Percentiles rank a stretch among this genome's conserved stretches.
Evolutionary conservation across 2,797 vertebrate genomes (phyloP).

Genomic region (Echiichthys vipera): DNA sequence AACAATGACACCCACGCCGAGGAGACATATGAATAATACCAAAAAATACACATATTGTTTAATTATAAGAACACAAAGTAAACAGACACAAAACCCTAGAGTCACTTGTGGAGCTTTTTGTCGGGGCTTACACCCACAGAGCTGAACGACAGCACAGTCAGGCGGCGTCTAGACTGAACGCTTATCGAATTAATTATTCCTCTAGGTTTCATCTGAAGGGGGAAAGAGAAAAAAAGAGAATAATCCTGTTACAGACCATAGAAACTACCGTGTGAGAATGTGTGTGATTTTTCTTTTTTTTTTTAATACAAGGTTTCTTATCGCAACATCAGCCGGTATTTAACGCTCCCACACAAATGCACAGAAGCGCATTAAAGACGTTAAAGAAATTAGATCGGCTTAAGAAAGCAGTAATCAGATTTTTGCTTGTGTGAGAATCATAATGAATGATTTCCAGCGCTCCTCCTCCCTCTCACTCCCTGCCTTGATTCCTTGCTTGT

Average conservation of each 20-base stretch:
- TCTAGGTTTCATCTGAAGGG: slow-evolving; percentile 50
- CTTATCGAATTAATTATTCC: slow-evolving; percentile 64
- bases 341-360: slow-evolving; percentile 37
- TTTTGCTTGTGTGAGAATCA: slow-evolving; percentile 15
- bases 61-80: slow-evolving; percentile 3
- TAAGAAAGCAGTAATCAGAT: slow-evolving; percentile 48
- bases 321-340: slow-evolving; percentile 38
- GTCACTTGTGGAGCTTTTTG: slow-evolving; percentile 19
- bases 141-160: slow-evolving; percentile 21
- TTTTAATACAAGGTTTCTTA: slow-evolving; percentile 23
- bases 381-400: slow-evolving; percentile 51
- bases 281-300: not conserved
- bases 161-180: slow-evolving; percentile 62
- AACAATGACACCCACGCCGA: not conserved
- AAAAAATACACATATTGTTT: not conserved
- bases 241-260: slow-evolving; percentile 66
- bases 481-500: slow-evolving; percentile 20
- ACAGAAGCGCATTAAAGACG: slow-evolving; percentile 26
- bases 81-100: not conserved
- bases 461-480: slow-evolving; percentile 22
- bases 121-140: slow-evolving; percentile 27
- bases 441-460: slow-evolving; percentile 30
- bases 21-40: not conserved
- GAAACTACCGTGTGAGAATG: slow-evolving; percentile 16
- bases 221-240: too few relatives aligned